phyloP scores from a whole-genome alignment of 2,888 invertebrate species.

The Sipunculus nudus region DNA sequence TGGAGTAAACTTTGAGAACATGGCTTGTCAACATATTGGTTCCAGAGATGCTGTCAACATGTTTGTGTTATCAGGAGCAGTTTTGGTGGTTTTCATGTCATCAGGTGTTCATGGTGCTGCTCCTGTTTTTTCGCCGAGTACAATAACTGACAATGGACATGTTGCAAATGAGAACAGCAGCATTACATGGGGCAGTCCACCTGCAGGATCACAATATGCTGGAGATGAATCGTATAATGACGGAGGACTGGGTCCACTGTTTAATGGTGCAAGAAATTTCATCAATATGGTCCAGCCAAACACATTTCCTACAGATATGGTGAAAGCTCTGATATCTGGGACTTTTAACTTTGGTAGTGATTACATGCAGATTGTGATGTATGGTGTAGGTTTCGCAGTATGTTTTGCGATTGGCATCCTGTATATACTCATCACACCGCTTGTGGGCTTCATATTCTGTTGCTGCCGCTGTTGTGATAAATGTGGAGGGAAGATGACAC shows the following conservation, averaged over 20 bases:
- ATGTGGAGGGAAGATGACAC: conserved; percentile 1
- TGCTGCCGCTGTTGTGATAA: neutral
- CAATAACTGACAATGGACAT: conserved; percentile 44
- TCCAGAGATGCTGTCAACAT: too few species aligned
- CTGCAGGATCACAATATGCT: conserved; percentile 42
- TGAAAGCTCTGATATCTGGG: neutral
- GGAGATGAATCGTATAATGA: conserved; percentile 39
- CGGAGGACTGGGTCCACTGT: conserved; percentile 40
- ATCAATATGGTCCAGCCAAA: conserved; percentile 47
- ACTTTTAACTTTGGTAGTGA: neutral
- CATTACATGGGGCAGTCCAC: conserved; percentile 40
- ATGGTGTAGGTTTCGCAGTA: neutral
- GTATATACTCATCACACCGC: neutral
- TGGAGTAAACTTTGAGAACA: too few species aligned
- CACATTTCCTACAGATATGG: conserved; percentile 44
- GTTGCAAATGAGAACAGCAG: conserved; percentile 42
- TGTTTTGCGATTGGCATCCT: neutral
- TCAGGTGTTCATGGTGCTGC: too few species aligned
- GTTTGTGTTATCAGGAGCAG: too few species aligned
- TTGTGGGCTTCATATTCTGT: neutral
- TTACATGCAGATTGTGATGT: neutral
- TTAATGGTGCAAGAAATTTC: conserved; percentile 45
- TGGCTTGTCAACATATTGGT: too few species aligned
- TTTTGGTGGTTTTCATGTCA: too few species aligned
- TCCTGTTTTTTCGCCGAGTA: conserved; percentile 14